phyloP scores from a whole-genome alignment of 2,797 vertebrate species.

The Huso huso region DNA sequence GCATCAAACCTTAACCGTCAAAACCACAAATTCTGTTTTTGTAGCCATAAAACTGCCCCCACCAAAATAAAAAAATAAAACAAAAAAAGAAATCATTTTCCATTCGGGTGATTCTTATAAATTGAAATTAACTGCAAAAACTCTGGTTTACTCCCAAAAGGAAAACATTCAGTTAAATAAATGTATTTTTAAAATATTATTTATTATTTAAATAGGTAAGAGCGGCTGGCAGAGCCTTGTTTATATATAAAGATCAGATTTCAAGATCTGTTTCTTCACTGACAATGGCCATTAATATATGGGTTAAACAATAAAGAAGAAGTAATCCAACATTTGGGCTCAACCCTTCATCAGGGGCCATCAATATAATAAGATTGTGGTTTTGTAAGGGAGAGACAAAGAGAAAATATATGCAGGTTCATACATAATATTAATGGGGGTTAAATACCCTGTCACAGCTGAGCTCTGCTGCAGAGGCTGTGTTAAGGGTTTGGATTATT shows the following conservation, averaged over 20 bases:
- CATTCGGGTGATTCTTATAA: slow-evolving; percentile 80
- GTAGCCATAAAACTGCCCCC: slow-evolving; percentile 78
- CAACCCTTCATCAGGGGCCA: no score
- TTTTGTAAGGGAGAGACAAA: no score
- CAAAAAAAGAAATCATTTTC: slow-evolving; percentile 66
- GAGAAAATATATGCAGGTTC: no score
- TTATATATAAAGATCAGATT: no score
- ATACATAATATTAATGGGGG: no score
- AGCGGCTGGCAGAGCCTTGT: no score
- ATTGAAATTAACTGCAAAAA: slow-evolving; percentile 83
- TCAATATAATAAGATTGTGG: no score
- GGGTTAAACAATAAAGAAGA: no score
- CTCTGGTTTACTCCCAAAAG: slow-evolving; percentile 71
- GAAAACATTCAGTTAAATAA: slow-evolving; percentile 54
- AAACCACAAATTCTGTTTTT: slow-evolving; percentile 88
- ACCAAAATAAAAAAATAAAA: slow-evolving; percentile 42
- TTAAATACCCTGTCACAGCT: not conserved
- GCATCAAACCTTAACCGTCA: slow-evolving; percentile 79
- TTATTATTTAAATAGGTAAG: no score
- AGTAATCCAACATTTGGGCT: no score
- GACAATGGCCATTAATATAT: no score
- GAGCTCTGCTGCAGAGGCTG: slow-evolving; percentile 30
- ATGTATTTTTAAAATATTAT: not conserved
- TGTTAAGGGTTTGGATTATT: slow-evolving; percentile 40
- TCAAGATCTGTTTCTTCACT: no score